Percentiles rank a stretch among this genome's conserved stretches.
Conservation (phyloP, 1,140 invertebrate species). For the Adelges cooleyi region DNA sequence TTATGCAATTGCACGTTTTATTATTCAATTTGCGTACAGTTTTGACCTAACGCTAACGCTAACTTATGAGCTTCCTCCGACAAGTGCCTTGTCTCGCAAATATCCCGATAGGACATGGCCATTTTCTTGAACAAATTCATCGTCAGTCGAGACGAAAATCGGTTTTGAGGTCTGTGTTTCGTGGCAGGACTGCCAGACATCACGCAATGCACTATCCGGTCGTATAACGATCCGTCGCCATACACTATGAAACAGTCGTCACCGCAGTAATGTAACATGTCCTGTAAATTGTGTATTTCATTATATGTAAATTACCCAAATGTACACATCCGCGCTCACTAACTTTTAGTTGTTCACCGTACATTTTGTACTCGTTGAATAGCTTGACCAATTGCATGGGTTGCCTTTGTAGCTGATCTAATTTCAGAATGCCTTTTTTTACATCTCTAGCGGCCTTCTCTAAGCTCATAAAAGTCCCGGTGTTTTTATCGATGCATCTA, state of each 20-base stretch:
- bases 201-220: neutral
- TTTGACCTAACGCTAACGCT: too few relatives aligned
- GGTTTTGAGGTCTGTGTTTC: neutral
- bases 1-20: too few relatives aligned
- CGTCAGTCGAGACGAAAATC: neutral
- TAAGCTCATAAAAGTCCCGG: neutral
- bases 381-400: neutral
- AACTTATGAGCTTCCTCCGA: neutral
- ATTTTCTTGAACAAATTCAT: neutral
- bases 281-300: neutral
- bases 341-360: neutral
- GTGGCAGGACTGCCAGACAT: neutral
- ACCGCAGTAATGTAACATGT: constrained; percentile 8
- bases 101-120: neutral
- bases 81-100: neutral
- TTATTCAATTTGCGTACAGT: too few relatives aligned
- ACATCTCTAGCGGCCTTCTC: neutral
- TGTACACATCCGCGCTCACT: neutral
- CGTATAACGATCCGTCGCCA: neutral
- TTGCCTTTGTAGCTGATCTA: neutral
- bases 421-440: neutral
- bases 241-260: neutral
- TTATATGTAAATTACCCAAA: neutral
- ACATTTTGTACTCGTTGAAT: neutral
- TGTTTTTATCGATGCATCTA: neutral